A percentile compares a stretch with the other conserved stretches of the same genome.
Evolutionary conservation across 2,888 invertebrate genomes (phyloP).

Genomic region (Apotomis turbidana): DNA sequence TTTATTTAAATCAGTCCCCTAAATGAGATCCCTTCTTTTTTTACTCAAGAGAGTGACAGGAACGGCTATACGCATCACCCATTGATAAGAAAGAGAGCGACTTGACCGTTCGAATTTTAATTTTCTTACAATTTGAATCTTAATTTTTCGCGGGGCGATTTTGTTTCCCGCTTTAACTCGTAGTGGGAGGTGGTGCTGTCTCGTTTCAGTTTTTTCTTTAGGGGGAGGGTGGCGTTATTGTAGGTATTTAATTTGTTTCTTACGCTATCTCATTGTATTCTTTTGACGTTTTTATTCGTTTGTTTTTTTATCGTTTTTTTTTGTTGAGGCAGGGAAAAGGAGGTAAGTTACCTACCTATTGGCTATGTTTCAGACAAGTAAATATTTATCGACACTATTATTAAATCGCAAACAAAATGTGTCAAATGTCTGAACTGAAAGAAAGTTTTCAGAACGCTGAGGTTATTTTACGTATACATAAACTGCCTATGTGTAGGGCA

Average conservation of each 20-base stretch:
- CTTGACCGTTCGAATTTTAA: conserved; percentile 82
- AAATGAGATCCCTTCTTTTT: conserved; percentile 72
- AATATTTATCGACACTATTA: too few species aligned
- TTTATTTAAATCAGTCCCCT: conserved; percentile 54
- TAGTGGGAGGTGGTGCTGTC: conserved; percentile 51
- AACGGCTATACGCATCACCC: conserved; percentile 45
- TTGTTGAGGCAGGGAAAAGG: too few species aligned
- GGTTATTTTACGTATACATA: too few species aligned
- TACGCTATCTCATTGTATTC: conserved; percentile 41
- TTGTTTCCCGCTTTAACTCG: conserved; percentile 58
- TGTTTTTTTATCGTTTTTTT: conserved; percentile 28
- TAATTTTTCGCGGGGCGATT: conserved; percentile 78
- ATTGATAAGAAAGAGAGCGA: conserved; percentile 57
- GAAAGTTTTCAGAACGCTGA: too few species aligned
- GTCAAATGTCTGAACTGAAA: too few species aligned
- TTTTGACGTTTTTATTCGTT: conserved; percentile 41
- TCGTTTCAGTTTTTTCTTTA: conserved; percentile 66
- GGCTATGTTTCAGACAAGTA: too few species aligned
- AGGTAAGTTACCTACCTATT: too few species aligned
- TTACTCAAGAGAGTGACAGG: conserved; percentile 53
- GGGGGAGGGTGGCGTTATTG: conserved; percentile 50
- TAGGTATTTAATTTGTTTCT: conserved; percentile 42
- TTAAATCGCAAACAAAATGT: too few species aligned
- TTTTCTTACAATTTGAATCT: conserved; percentile 84
- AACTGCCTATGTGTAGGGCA: too few species aligned